A percentile compares a stretch with the other conserved stretches of the same genome.
Conservation (phyloP, 2,113 vertebrate genomes). For the Scytalopus superciliaris region DNA sequence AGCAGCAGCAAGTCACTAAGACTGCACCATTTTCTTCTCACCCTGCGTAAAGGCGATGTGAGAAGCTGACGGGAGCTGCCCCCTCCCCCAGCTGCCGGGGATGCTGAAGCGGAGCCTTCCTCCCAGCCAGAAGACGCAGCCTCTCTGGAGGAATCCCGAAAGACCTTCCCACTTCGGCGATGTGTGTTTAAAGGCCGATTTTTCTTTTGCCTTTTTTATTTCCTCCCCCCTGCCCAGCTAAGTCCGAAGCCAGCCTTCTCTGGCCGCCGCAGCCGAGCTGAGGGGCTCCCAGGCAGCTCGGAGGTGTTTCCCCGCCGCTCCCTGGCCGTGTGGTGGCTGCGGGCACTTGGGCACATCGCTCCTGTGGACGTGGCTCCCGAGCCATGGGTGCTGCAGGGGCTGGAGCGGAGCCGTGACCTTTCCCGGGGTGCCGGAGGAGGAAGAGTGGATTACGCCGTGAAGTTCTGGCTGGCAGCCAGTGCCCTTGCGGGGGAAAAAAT, state of each 20-base stretch:
- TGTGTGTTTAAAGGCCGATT: conserved; percentile 52
- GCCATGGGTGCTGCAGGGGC: conserved; percentile 69
- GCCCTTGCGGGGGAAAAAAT: neutral
- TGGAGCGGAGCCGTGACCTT: conserved; percentile 64
- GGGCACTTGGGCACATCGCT: neutral
- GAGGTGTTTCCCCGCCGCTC: neutral
- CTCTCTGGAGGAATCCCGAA: conserved; percentile 70
- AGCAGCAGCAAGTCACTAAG: conserved; percentile 68
- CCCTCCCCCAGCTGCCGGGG: conserved; percentile 32
- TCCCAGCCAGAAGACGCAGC: conserved; percentile 67
- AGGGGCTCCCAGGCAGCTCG: neutral
- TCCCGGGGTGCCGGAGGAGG: conserved; percentile 34
- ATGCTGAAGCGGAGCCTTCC: conserved; percentile 69
- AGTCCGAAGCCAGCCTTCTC: conserved; percentile 48
- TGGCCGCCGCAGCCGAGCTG: conserved; percentile 8
- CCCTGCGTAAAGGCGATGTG: conserved; percentile 70
- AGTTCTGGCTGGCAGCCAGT: conserved; percentile 42
- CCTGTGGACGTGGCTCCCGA: neutral
- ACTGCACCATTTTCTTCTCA: conserved; percentile 84
- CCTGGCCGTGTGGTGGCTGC: neutral
- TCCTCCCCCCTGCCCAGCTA: neutral
- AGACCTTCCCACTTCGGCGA: conserved; percentile 62
- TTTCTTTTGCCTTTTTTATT: neutral
- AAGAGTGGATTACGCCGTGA: conserved; percentile 56
- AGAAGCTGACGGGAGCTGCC: conserved; percentile 51